Evolutionary conservation across 2,888 invertebrate species (phyloP), one percentile per base, ranked within the genome.

Genomic region (Julus scandinavius): DNA sequence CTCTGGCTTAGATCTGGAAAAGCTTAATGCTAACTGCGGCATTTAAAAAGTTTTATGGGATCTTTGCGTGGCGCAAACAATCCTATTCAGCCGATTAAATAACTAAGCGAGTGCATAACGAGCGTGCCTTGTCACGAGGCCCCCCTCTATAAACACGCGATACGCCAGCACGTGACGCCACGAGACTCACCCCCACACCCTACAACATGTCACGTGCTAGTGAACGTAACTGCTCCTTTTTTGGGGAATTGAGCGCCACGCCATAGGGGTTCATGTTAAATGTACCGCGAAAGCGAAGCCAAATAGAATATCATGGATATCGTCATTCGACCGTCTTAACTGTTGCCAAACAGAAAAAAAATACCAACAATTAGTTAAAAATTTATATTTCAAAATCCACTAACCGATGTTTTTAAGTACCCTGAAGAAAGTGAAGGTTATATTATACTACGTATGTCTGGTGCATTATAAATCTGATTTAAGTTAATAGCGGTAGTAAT

Each of bases 11-110:
- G 13, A 54, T 54, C 54, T 54, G 54, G 54, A 54, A 54, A 54
- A 54, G 54, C 54, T 54, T 54, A 54, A 54, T 54, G 54, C 54
- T 54, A 54, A 54, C 54, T 54, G 54, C 54, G 54, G 54, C 54
- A 54, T 54, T 54, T 54, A 15, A 54, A 54, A 54, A 54, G 54
- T 54, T 54, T 54, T 54, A 54, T 54, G 54, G 54, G 54, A 54
- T 54, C 54, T 54, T 54, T 54, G 54, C 54, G 54, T 54, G 54
- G 54, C 54, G 54, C 54, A 54, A 54, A 54, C 54, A 54, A 54
- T 54, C 54, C 54, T 54, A 54, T 54, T 54, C 54, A 54, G 54
- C 54, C 54, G 54, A 54, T 54, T 54, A 54, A 54, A 54, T 54
- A 54, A 54, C 54, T 54, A 54, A 54, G 54, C 54, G 54, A 54